phyloP scores from a whole-genome alignment of 2,797 vertebrate genomes.

The Morelia viridis region DNA sequence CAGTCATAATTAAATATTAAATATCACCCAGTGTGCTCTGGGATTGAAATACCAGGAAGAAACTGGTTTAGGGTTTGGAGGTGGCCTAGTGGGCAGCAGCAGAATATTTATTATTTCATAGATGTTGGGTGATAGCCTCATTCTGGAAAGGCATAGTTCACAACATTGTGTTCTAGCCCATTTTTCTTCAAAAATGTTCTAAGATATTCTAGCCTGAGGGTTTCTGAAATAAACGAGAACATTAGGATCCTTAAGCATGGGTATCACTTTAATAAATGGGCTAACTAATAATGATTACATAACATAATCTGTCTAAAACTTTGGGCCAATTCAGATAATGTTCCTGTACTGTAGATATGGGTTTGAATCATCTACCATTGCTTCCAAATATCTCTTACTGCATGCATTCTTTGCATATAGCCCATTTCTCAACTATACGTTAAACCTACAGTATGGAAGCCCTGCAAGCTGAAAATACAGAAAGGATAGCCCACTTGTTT shows the following conservation, averaged over 20 bases:
- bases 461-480: neutral
- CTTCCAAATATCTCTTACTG: neutral
- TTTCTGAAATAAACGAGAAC: neutral
- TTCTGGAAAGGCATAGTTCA: neutral
- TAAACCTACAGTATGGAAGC: neutral
- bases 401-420: neutral
- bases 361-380: neutral
- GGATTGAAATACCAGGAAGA: slow-evolving; percentile 30
- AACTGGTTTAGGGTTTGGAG: slow-evolving; percentile 1
- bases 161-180: neutral
- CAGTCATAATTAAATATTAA: slow-evolving; percentile 36
- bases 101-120: slow-evolving; percentile 16
- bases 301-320: neutral
- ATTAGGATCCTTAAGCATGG: neutral
- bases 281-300: neutral
- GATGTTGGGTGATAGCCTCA: neutral
- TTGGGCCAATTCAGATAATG: neutral
- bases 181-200: neutral
- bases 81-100: slow-evolving; percentile 1
- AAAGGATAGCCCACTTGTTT: neutral
- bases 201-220: neutral
- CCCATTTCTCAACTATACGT: neutral
- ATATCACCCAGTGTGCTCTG: slow-evolving; percentile 27
- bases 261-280: neutral
- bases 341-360: neutral